Conservation (phyloP, 2,888 invertebrate species). For the Hydropsyche betteni region DNA sequence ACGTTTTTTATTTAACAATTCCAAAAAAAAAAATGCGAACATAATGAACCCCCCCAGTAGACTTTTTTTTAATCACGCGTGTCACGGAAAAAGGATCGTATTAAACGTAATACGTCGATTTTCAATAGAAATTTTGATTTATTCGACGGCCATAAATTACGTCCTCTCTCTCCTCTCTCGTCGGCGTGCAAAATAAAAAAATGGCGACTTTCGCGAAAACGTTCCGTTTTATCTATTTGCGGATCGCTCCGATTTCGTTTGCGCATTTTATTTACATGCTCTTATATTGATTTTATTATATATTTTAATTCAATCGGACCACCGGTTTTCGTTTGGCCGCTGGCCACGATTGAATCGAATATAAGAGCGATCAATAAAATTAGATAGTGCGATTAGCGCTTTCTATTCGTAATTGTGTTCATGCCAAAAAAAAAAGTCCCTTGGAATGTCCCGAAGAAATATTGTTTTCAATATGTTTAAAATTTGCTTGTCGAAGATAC, state of each 20-base stretch:
- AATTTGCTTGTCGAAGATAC: neutral
- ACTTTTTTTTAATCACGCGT: slow-evolving; percentile 27
- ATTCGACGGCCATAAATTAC: slow-evolving; percentile 30
- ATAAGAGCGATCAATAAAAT: slow-evolving; percentile 35
- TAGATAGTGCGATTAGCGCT: slow-evolving; percentile 20
- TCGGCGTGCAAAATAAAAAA: neutral
- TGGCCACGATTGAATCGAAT: slow-evolving; percentile 25
- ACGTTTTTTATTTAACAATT: neutral
- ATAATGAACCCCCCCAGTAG: neutral
- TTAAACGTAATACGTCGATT: slow-evolving; percentile 45
- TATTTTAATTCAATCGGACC: slow-evolving; percentile 35
- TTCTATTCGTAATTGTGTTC: slow-evolving; percentile 13
- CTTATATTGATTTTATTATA: slow-evolving; percentile 32
- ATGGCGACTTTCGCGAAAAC: slow-evolving; percentile 12
- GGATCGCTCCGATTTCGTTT: slow-evolving; percentile 20
- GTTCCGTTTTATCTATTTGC: slow-evolving; percentile 40
- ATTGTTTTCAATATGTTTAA: neutral
- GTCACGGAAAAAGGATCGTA: slow-evolving; percentile 32
- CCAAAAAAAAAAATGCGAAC: neutral
- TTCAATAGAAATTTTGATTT: slow-evolving; percentile 47
- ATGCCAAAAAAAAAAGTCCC: neutral
- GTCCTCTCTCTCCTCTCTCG: neutral
- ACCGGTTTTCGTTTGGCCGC: slow-evolving; percentile 30
- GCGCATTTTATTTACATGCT: slow-evolving; percentile 27
- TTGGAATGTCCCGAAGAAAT: too few relatives aligned